Conservation (phyloP, 2,888 invertebrate genomes). For the Dilophus febrilis region DNA sequence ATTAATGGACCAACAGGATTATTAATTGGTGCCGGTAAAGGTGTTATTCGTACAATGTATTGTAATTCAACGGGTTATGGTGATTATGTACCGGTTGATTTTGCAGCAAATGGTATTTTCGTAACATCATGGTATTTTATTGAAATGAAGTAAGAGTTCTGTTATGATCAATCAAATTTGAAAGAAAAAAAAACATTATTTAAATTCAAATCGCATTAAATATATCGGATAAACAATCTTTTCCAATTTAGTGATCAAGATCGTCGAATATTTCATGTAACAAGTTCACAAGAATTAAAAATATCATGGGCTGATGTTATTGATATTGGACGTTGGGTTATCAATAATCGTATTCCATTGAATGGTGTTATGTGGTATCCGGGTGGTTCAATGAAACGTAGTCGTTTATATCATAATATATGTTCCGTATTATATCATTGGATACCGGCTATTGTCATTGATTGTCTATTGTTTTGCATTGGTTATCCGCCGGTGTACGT, state of each 20-base stretch:
- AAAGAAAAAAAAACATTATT: neutral
- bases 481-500: conserved; percentile 82
- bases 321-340: conserved; percentile 57
- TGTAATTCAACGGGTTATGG: conserved; percentile 62
- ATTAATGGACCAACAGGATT: conserved; percentile 83
- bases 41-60: conserved; percentile 77
- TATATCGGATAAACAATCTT: neutral
- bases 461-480: conserved; percentile 54
- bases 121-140: conserved; percentile 48
- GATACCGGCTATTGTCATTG: conserved; percentile 75
- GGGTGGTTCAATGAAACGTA: conserved; percentile 73
- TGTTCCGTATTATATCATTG: conserved; percentile 78
- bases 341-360: conserved; percentile 63
- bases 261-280: conserved; percentile 50
- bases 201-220: neutral
- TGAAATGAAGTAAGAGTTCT: conserved; percentile 32
- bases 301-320: conserved; percentile 83
- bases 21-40: conserved; percentile 67
- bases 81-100: conserved; percentile 64
- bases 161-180: conserved; percentile 14
- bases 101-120: conserved; percentile 62
- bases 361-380: conserved; percentile 77
- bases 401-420: conserved; percentile 57
- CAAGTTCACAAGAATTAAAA: conserved; percentile 63
- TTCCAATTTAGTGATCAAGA: conserved; percentile 32